Conservation (phyloP, 2,888 invertebrate species). For the Clitarchus hookeri region DNA sequence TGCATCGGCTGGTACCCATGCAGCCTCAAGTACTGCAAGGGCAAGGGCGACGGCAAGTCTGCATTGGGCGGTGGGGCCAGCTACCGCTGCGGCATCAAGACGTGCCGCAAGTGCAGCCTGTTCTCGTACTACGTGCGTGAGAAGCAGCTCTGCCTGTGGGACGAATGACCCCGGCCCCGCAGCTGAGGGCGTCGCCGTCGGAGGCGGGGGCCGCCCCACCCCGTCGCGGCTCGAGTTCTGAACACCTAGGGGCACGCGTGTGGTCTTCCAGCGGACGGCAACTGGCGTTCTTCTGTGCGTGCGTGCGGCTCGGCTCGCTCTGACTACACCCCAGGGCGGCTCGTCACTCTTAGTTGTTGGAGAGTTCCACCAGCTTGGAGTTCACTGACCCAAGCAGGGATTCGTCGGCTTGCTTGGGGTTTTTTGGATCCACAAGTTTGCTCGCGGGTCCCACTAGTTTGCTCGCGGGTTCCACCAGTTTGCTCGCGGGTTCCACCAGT, state of each 20-base stretch:
- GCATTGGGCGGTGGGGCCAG: constrained; percentile 65
- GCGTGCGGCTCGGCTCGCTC: not conserved
- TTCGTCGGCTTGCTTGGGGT: too few species aligned
- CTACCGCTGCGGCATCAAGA: constrained; percentile 94
- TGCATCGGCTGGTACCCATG: constrained; percentile 97
- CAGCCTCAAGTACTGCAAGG: constrained; percentile 92
- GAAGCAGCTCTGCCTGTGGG: constrained; percentile 82
- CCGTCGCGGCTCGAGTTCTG: not conserved
- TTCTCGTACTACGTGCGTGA: constrained; percentile 85
- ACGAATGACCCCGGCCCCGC: constrained; percentile 63
- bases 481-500: too few species aligned
- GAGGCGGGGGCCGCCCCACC: not conserved
- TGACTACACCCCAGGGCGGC: not conserved
- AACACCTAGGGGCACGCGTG: not conserved
- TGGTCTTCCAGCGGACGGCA: not conserved
- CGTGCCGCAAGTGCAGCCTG: constrained; percentile 87
- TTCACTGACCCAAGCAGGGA: too few species aligned
- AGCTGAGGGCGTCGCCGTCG: constrained; percentile 25
- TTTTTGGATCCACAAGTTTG: too few species aligned
- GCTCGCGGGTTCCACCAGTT: too few species aligned
- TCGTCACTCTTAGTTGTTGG: too few species aligned
- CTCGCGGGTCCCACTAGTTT: too few species aligned
- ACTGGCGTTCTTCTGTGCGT: not conserved
- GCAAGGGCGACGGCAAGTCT: constrained; percentile 65
- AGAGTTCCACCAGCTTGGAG: too few species aligned